A percentile compares a stretch with the other conserved stretches of the same genome.
phyloP scores from a whole-genome alignment of 35 echinoderm and acorn worm genomes.

The Holothuria glaberrima region DNA sequence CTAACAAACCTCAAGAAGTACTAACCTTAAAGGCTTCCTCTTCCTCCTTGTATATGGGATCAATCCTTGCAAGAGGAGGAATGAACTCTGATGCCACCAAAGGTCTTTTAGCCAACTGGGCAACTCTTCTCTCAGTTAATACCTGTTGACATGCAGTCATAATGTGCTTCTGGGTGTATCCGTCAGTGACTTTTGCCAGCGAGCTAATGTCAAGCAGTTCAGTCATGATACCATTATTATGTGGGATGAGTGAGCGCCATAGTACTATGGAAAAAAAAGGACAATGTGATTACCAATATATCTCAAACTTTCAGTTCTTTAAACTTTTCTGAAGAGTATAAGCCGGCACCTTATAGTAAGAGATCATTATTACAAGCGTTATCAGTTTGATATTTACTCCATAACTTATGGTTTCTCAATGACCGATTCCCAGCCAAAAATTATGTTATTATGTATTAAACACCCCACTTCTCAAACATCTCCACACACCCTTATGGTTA shows the following conservation, averaged over 20 bases:
- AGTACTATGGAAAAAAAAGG: constrained; percentile 67
- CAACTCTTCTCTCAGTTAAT: constrained; percentile 80
- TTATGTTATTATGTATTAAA: no score
- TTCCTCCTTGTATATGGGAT: constrained; percentile 98
- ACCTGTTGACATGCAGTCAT: constrained; percentile 92
- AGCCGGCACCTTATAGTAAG: no score
- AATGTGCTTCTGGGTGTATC: constrained; percentile 96
- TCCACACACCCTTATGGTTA: no score
- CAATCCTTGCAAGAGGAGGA: constrained; percentile 88
- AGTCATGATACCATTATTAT: constrained; percentile 81
- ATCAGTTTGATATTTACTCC: no score
- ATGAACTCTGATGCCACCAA: constrained; percentile 88
- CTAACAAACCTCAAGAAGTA: neutral
- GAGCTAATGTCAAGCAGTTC: constrained; percentile 83
- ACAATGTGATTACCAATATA: neutral
- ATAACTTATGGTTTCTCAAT: no score
- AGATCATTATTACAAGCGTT: no score
- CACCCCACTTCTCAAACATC: no score
- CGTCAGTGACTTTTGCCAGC: constrained; percentile 94
- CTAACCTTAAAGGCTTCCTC: constrained; percentile 97
- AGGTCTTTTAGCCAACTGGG: constrained; percentile 85
- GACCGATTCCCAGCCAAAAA: no score
- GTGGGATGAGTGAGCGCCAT: constrained; percentile 77
- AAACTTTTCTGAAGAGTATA: no score
- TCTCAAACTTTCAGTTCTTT: neutral